Evolutionary conservation across 2,888 invertebrate species (phyloP).

Genomic region (Troilus luridus): DNA sequence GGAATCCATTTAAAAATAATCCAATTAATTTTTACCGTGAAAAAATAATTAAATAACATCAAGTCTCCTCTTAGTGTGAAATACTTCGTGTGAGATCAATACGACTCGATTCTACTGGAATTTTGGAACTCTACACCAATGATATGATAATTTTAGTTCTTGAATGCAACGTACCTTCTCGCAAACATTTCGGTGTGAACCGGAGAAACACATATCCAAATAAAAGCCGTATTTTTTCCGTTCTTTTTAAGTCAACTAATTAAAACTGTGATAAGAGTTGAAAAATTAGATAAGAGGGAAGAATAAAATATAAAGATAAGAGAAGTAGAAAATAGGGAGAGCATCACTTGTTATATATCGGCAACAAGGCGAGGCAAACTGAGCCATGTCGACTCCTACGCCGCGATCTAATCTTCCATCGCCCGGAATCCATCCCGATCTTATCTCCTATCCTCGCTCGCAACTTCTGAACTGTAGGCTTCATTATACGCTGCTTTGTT

Average conservation of each 20-base stretch:
- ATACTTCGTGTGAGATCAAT: no score
- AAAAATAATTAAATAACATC: no score
- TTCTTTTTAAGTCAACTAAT: neutral
- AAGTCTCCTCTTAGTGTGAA: no score
- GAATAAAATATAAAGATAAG: neutral
- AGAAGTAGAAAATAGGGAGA: neutral
- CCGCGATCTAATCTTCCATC: neutral
- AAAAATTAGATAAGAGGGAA: neutral
- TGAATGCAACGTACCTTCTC: no score
- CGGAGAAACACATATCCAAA: neutral
- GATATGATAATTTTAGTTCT: no score
- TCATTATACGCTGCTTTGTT: neutral
- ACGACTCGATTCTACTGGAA: no score
- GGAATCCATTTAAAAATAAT: no score
- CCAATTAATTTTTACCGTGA: no score
- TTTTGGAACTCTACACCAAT: no score
- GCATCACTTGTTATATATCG: neutral
- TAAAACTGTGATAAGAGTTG: neutral
- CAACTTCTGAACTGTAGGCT: neutral
- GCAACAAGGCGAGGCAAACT: neutral
- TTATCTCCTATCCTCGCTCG: neutral
- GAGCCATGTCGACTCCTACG: conserved; percentile 26
- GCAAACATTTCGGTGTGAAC: neutral
- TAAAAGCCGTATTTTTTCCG: neutral
- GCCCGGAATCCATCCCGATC: neutral